These are phyloP conservation scores for Apodemia mormo DNA, from an alignment of 2,888 invertebrate genomes.

Conservation along the genomic window DNA sequence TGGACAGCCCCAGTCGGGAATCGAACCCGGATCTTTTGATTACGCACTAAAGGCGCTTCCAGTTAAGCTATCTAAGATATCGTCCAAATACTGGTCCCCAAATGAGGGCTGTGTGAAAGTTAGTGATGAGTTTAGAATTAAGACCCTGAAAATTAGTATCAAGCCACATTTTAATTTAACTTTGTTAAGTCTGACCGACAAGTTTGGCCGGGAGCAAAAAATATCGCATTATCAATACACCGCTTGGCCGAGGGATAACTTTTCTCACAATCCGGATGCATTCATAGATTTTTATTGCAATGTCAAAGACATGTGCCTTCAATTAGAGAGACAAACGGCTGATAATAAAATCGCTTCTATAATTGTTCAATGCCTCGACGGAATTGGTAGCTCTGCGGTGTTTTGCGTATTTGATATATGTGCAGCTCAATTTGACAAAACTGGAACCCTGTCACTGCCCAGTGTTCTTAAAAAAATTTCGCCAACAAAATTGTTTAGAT, in stretches of 20 bases:
- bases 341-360: constrained; percentile 1
- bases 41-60: too few species aligned
- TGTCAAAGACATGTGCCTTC: constrained; percentile 5
- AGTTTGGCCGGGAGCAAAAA: constrained; percentile 10
- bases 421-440: background rate
- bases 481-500: background rate
- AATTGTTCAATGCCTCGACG: background rate
- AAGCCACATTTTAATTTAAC: constrained; percentile 13
- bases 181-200: constrained; percentile 1
- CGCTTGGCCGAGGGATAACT: constrained; percentile 11
- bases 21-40: too few species aligned
- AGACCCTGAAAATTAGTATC: constrained; percentile 5
- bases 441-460: background rate
- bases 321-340: constrained; percentile 2
- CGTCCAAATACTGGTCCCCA: background rate
- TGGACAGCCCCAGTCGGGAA: background rate
- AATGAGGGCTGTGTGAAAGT: background rate
- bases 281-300: too few species aligned
- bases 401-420: background rate
- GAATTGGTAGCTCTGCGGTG: background rate
- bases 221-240: constrained; percentile 9
- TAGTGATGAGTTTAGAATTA: constrained; percentile 1
- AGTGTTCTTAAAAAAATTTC: background rate
- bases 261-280: constrained; percentile 6
- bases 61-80: too few species aligned